These are phyloP conservation scores for Protonemura montana DNA, from an alignment of 2,888 invertebrate species.

Conservation along the genomic window DNA sequence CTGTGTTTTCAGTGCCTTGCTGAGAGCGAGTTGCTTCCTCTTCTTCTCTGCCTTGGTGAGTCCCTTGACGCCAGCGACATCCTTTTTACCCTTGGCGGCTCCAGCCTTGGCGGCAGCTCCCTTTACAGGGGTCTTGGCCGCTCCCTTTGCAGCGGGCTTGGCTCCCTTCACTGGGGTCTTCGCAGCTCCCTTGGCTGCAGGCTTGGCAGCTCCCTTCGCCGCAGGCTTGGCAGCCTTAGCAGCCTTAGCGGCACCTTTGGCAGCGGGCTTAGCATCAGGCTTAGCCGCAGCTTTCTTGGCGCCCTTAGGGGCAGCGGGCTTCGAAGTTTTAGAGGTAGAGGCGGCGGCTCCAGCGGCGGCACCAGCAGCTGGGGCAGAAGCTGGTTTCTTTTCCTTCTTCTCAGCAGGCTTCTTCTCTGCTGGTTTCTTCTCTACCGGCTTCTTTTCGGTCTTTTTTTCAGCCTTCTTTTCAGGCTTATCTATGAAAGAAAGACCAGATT, in stretches of 20 bases:
- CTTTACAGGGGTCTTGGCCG: slow-evolving; percentile 60
- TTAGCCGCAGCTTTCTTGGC: slow-evolving; percentile 59
- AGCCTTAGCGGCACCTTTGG: slow-evolving; percentile 50
- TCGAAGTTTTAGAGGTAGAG: slow-evolving; percentile 43
- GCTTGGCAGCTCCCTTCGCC: slow-evolving; percentile 56
- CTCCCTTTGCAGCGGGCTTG: slow-evolving; percentile 58
- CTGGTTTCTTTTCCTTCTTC: slow-evolving; percentile 48
- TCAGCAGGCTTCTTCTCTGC: slow-evolving; percentile 46
- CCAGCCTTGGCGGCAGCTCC: slow-evolving; percentile 56
- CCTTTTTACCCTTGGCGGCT: slow-evolving; percentile 64
- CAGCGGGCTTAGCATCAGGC: slow-evolving; percentile 53
- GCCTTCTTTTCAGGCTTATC: slow-evolving; percentile 47
- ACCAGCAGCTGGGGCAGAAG: slow-evolving; percentile 58
- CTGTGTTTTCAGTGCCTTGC: slow-evolving; percentile 85
- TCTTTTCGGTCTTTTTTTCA: slow-evolving; percentile 49
- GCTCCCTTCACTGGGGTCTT: slow-evolving; percentile 60
- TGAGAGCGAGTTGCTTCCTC: slow-evolving; percentile 63
- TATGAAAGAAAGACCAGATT: slow-evolving; percentile 46
- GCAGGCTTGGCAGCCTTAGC: slow-evolving; percentile 52
- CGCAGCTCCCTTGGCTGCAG: slow-evolving; percentile 61
- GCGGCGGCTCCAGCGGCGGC: slow-evolving; percentile 48
- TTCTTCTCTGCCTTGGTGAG: slow-evolving; percentile 58
- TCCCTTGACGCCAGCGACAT: slow-evolving; percentile 60
- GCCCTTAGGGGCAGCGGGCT: slow-evolving; percentile 49
- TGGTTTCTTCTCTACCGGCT: slow-evolving; percentile 55